Conservation (phyloP, 2,113 vertebrate genomes). For the Calonectris borealis region DNA sequence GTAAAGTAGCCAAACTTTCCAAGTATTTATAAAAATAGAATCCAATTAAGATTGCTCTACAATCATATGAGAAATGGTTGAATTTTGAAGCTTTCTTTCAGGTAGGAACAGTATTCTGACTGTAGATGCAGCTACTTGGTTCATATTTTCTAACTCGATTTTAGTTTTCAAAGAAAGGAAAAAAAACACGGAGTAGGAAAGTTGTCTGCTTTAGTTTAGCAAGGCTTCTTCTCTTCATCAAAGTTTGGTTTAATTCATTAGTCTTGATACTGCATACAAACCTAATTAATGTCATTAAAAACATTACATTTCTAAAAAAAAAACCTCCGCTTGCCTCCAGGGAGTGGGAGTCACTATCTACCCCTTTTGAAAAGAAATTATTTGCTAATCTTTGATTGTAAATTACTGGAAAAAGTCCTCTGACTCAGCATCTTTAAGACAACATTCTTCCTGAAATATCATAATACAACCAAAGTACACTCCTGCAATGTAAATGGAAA, state of each 20-base stretch:
- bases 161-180: neutral
- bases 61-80: neutral
- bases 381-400: neutral
- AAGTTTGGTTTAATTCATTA: neutral
- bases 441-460: neutral
- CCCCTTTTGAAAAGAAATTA: neutral
- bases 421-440: neutral
- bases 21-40: neutral
- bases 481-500: neutral
- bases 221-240: neutral
- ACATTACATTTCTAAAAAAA: neutral
- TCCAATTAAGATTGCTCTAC: neutral
- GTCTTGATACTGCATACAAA: neutral
- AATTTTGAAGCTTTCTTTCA: neutral
- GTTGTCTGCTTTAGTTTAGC: neutral
- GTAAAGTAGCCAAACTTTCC: neutral
- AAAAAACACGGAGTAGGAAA: neutral
- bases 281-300: neutral
- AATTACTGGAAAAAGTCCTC: neutral
- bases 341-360: accelerated
- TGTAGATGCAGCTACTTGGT: neutral
- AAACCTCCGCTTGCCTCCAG: neutral
- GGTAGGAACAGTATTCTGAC: neutral
- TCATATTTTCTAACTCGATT: neutral
- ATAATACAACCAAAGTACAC: neutral